These are phyloP conservation scores for Lycaena phlaeas DNA, from an alignment of 2,888 invertebrate species.

Conservation along the genomic window DNA sequence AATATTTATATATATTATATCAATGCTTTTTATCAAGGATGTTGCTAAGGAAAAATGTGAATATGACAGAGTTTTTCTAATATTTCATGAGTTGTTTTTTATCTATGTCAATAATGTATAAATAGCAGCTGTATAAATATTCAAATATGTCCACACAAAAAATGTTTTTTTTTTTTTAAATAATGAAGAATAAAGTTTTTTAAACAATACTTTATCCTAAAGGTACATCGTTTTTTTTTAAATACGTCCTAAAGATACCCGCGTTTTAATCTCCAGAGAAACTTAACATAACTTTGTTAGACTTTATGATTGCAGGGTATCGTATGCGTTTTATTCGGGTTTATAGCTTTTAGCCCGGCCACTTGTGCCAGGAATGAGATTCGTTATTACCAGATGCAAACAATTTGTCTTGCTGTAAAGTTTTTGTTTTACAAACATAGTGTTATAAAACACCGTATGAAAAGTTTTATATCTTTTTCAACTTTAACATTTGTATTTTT, in stretches of 20 bases:
- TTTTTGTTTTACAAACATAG: conserved; percentile 6
- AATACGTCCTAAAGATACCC: conserved; percentile 3
- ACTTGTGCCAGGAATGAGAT: conserved; percentile 8
- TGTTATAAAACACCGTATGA: neutral
- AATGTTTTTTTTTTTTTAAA: too few species aligned
- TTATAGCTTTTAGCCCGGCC: conserved; percentile 4
- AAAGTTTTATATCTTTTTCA: neutral
- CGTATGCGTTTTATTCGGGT: conserved; percentile 8
- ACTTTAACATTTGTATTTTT: too few species aligned
- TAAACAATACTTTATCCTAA: too few species aligned
- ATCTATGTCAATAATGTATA: too few species aligned
- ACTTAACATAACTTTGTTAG: conserved; percentile 6
- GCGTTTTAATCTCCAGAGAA: conserved; percentile 4
- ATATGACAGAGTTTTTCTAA: too few species aligned
- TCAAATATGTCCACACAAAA: too few species aligned
- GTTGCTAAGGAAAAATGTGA: too few species aligned
- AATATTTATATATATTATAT: too few species aligned
- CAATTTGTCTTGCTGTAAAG: neutral
- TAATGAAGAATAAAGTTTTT: too few species aligned
- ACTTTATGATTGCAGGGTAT: conserved; percentile 7
- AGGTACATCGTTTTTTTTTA: conserved; percentile 2
- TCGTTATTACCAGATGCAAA: conserved; percentile 6
- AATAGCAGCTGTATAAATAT: neutral
- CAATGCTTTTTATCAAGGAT: too few species aligned
- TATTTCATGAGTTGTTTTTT: neutral